Conservation (phyloP, 2,113 vertebrate genomes). For the Ifrita kowaldi region DNA sequence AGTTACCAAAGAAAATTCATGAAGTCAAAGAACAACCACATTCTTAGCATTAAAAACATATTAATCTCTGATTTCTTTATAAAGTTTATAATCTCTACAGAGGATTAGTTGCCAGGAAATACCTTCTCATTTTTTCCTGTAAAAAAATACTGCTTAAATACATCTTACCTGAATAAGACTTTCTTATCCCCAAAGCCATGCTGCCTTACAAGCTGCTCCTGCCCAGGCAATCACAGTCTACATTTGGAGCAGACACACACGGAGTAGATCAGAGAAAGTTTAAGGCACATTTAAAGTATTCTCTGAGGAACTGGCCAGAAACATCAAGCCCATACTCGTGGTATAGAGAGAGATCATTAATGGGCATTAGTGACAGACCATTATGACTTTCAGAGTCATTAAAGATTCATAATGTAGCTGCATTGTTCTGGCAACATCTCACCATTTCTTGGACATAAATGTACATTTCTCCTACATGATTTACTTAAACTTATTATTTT, state of each 20-base stretch:
- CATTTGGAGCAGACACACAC: constrained; percentile 73
- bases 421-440: constrained; percentile 83
- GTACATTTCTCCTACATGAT: constrained; percentile 67
- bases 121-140: background rate
- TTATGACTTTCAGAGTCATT: constrained; percentile 97
- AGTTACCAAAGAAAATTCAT: background rate
- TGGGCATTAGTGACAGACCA: constrained; percentile 97
- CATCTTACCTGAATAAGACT: constrained; percentile 92
- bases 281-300: constrained; percentile 89
- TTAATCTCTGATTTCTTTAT: background rate
- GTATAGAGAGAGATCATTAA: constrained; percentile 95
- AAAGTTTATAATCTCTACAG: background rate
- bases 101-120: background rate
- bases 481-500: constrained; percentile 83
- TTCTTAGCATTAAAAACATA: background rate
- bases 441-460: constrained; percentile 73
- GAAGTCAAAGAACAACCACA: background rate
- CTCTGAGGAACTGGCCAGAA: constrained; percentile 86
- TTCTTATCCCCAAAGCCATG: constrained; percentile 93
- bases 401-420: constrained; percentile 93
- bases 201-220: constrained; percentile 71
- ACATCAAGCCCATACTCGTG: constrained; percentile 87
- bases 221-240: constrained; percentile 72
- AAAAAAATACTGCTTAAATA: constrained; percentile 60
- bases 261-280: constrained; percentile 85